phyloP scores from a whole-genome alignment of 1,140 invertebrate genomes.

The Zaprionus camerounensis region DNA sequence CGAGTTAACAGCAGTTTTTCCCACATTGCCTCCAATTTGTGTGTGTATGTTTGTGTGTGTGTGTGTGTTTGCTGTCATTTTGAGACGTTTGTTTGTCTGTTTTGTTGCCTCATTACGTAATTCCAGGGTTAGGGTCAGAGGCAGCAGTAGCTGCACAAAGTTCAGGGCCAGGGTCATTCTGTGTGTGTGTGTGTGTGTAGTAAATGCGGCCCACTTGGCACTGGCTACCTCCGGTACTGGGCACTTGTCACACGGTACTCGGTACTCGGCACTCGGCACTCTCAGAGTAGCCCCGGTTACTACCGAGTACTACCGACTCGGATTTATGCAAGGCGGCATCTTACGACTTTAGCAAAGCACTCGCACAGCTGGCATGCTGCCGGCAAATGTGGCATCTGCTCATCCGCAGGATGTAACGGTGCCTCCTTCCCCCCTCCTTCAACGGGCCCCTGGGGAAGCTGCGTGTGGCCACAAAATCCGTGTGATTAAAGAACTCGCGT shows the following conservation, averaged over 20 bases:
- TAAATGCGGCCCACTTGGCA: conserved; percentile 60
- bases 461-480: conserved; percentile 60
- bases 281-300: not conserved
- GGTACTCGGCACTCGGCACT: conserved; percentile 7
- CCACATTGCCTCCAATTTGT: not conserved
- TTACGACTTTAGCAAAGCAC: conserved; percentile 39
- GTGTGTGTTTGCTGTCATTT: conserved; percentile 66
- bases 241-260: not conserved
- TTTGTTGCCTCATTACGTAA: conserved; percentile 56
- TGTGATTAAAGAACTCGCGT: conserved; percentile 67
- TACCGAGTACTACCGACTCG: not conserved
- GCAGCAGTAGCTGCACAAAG: conserved; percentile 41
- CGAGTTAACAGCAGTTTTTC: not conserved
- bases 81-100: conserved; percentile 70
- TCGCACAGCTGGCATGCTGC: conserved; percentile 54
- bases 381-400: not conserved
- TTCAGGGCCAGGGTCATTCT: conserved; percentile 76
- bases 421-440: not conserved
- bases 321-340: conserved; percentile 38
- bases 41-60: not conserved
- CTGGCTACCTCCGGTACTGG: not conserved
- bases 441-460: conserved; percentile 8
- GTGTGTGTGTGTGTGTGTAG: conserved; percentile 41
- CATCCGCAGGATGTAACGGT: not conserved
- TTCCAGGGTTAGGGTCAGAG: conserved; percentile 14